Evolutionary conservation across 2,113 vertebrate species (phyloP), one percentile per base, ranked within the genome.

Genomic region (Rhipidura dahli): DNA sequence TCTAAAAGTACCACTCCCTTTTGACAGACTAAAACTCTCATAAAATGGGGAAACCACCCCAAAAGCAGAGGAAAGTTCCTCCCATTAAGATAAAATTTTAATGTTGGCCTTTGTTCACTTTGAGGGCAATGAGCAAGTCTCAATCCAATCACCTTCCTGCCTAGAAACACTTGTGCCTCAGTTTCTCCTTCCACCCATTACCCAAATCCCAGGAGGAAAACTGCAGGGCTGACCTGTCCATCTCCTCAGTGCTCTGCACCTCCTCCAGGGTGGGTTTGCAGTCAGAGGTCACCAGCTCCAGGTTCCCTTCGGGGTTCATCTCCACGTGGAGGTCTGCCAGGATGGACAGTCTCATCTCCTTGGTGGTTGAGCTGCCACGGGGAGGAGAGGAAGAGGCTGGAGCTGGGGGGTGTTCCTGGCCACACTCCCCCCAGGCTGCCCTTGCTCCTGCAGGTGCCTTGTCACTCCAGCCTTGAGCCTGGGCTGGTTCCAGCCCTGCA

Each of bases 211-310:
- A 3, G 8, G 49, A 44, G 20, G 6, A 61, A 20, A 65, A 6
- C 10, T 0, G 1, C 0, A 3, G 54, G 37, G 18, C 21, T 0
- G 6, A 97, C 96, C 96, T 95, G 45, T 79, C 82, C 2, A 0
- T 6, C 69, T 89, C 69, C 87, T 93, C 72, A 0, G 59, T 63
- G 89, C 93, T 96, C 81, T 70, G 79, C 18, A 6, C 20, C 70
- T 93, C 94, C 56, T 94, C 83, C 72, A 81, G 0, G 4, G 39
- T 87, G 87, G 94, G 31, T 71, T 75, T 95, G 89, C 96, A 97
- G 83, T 51, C 40, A 23, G 93, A 87, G 56, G 77, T 51, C 44
- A 70, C 83, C 77, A 96, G 28, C 37, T 96, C 94, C 89, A 97
- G 80, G 87, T 96, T 92, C n/a, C 22, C 94, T 8, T 94, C 89